These are phyloP conservation scores for Actinia equina DNA, from an alignment of 64 coral and sea anemone genomes.

Conservation along the genomic window DNA sequence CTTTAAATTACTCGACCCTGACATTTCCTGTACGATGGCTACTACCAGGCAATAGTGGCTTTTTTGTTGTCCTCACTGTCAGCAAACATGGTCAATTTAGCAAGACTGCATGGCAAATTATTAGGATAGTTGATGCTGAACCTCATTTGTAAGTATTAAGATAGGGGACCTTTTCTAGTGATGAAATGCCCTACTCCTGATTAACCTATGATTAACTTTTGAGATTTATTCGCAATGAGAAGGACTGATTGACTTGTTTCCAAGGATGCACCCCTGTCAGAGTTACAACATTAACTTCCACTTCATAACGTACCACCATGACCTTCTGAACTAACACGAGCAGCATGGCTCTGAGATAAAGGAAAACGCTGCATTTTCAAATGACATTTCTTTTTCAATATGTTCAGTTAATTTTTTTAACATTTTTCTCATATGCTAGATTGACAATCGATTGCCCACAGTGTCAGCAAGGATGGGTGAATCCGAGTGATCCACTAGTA, in stretches of 20 bases:
- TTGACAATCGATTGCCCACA: constrained; percentile 38
- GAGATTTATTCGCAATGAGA: no score
- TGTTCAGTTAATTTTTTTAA: neutral
- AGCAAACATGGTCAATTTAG: neutral
- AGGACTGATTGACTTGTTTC: no score
- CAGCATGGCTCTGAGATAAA: no score
- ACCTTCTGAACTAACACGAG: no score
- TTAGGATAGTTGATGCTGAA: constrained; percentile 29
- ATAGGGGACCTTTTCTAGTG: no score
- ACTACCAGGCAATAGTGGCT: neutral
- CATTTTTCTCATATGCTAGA: neutral
- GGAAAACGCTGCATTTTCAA: no score
- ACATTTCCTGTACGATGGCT: constrained; percentile 3
- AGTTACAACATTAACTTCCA: no score
- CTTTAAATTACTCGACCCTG: constrained; percentile 8
- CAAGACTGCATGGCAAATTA: neutral
- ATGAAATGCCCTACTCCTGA: no score
- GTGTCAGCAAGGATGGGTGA: constrained; percentile 34
- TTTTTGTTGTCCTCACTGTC: neutral
- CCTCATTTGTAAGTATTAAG: constrained; percentile 20
- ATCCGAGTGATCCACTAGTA: constrained; percentile 30
- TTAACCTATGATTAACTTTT: no score
- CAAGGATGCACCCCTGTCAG: no score
- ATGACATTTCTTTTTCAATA: no score
- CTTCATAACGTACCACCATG: no score